Conservation (phyloP, 2,797 vertebrate species). For the Sebastes iracundus region DNA sequence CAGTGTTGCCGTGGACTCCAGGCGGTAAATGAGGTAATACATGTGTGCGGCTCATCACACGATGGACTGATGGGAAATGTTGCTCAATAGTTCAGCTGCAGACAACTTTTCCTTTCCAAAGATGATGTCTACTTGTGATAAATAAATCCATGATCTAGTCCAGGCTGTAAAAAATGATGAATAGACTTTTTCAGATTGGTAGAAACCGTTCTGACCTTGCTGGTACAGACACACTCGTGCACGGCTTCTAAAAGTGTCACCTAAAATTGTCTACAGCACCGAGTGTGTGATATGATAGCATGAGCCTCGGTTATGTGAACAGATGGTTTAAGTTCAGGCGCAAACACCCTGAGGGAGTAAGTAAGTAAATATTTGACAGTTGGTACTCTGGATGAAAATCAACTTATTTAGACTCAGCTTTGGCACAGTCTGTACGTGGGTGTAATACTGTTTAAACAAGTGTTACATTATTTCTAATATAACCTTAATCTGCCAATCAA, state of each 20-base stretch:
- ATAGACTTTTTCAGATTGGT: constrained; percentile 22
- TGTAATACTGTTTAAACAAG: background rate
- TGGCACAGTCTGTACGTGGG: background rate
- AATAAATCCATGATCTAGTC: constrained; percentile 13
- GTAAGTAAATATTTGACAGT: constrained; percentile 40
- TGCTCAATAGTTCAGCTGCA: constrained; percentile 31
- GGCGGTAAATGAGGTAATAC: constrained; percentile 49
- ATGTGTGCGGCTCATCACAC: constrained; percentile 33
- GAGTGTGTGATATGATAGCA: constrained; percentile 5
- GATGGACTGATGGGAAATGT: constrained; percentile 46
- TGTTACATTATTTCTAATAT: background rate
- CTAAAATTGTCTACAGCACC: constrained; percentile 4
- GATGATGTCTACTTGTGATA: constrained; percentile 30
- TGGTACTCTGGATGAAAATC: constrained; percentile 13
- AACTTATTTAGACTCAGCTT: background rate
- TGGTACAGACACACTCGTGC: background rate
- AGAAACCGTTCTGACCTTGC: background rate
- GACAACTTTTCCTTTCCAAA: constrained; percentile 38
- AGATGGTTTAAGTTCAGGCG: constrained; percentile 49
- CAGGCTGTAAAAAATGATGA: background rate
- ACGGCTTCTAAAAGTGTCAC: constrained; percentile 1
- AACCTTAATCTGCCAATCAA: constrained; percentile 7
- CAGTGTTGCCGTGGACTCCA: constrained; percentile 35
- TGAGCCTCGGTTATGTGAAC: constrained; percentile 25
- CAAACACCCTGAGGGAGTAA: background rate